Evolutionary conservation across 2,113 vertebrate species (phyloP).

Genomic region (Clarias macrocephalus): DNA sequence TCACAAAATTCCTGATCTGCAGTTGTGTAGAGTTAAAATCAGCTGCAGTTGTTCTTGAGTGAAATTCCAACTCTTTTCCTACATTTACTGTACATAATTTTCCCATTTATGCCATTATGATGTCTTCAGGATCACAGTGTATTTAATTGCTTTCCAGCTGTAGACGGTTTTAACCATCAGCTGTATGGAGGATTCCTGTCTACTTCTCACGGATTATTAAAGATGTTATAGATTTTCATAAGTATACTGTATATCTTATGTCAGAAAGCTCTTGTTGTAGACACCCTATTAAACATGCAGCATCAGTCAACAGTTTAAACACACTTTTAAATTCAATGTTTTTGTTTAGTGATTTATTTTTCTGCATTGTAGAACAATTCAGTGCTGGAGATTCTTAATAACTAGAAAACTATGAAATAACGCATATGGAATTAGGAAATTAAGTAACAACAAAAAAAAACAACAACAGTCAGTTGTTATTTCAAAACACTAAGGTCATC

Average conservation of each 20-base stretch:
- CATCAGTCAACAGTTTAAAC: too few species aligned
- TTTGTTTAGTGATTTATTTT: too few species aligned
- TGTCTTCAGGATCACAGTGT: neutral
- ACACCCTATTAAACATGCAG: neutral
- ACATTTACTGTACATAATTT: neutral
- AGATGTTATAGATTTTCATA: neutral
- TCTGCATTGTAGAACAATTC: too few species aligned
- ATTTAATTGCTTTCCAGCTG: neutral
- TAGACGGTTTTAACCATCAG: neutral
- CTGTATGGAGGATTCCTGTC: neutral
- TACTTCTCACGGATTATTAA: neutral
- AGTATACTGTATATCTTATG: neutral
- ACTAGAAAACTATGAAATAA: too few species aligned
- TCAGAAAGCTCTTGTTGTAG: neutral
- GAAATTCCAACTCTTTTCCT: neutral
- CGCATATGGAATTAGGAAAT: too few species aligned
- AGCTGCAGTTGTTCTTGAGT: neutral
- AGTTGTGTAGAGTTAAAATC: neutral
- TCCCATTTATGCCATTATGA: neutral
- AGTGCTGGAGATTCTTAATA: too few species aligned
- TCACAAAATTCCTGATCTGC: neutral
- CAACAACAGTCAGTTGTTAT: too few species aligned
- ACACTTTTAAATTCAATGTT: too few species aligned
- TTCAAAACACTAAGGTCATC: too few species aligned
- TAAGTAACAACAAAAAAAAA: too few species aligned